Evolutionary conservation across 2,888 invertebrate species (phyloP), one percentile per base, ranked within the genome.

Genomic region (Harpalus rufipes): DNA sequence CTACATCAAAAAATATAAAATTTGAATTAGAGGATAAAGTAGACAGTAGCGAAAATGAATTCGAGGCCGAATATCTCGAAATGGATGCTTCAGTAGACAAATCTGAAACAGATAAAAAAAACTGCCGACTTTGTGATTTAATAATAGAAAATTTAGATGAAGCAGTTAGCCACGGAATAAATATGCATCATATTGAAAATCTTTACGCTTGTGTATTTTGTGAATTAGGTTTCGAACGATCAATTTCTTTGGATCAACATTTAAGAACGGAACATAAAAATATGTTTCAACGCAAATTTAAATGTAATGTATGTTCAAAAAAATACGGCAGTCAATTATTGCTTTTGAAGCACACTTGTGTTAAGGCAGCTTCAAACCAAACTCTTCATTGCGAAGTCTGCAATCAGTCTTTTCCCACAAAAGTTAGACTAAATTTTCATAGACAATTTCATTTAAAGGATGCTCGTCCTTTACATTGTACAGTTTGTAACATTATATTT

Each of bases 371-470:
- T 10, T n/a, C 68, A 12, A 74, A 56, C 32, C 68, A 81, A 82
- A 63, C 68, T 32, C 58, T 85, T 2, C 78, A 68, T 12, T 85
- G 85, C 68, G 81, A 85, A 65, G 44, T 85, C 41, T 85, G 85
- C 21, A 82, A 85, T 16, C 44, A 81, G 10, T 25, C 81, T 18
- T 85, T 85, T 72, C 83, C 85, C 16, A 59, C 85, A 51, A 85
- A 85, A 79, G 81, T 83, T 59, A 25, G 85, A 32, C 72, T 85
- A 68, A 83, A 76, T 82, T 85, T 85, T 44, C 85, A 85, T n/a
- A 56, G 72, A 65, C 85, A 82, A 59, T 85, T 85, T 32, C 85
- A 85, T 83, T 68, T 82, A n/a, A 85, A 85, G 68, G 83, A 81
- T 21, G 63, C 82, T 0, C 59, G 74, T 14, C 85, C 85, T 1